Evolutionary conservation across 1,140 invertebrate genomes (phyloP), one percentile per base, ranked within the genome.

Genomic region (Diabrotica undecimpunctata): DNA sequence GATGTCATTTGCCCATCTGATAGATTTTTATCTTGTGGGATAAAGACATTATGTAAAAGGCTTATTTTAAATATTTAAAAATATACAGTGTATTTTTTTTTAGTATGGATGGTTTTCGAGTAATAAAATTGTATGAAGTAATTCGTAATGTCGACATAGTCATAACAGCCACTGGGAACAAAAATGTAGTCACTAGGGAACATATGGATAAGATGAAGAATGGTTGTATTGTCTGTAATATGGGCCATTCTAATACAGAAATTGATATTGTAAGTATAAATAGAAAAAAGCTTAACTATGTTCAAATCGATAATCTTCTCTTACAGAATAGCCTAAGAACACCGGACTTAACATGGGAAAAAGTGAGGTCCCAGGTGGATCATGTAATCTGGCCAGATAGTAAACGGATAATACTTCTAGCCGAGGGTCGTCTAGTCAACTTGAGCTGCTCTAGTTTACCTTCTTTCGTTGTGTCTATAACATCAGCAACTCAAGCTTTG

Each of bases 231-330:
- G 88, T 98, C 0, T 97, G 95, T 81, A 98, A 98, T 81, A 98
- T 98, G 95, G 96, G 96, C 0, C 96, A 98, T 81, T 97, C 94
- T 58, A 98, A 98, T 81, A 98, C 95, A 12, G 96, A 98, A 86
- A 96, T 98, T 71, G 96, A 98, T 85, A 93, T 98, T 67, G 92
- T 93, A 84, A 81, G 89, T 86, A 69, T 25, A 25, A 25, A 25
- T 61, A 51, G 11, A 53, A 5, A 53, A 9, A 10, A 9, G 6
- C 51, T 12, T 6, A 8, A 53, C 10, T 11, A 53, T 53, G 10
- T 53, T 53, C 14, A 53, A 8, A 25, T 25, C 25, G 25, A 25
- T 25, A 25, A 2, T 4, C 1, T 25, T 25, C 25, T 25, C 25
- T 81, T 84, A 72, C 78, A 93, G 91, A 94, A 95, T 79, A 94